These are phyloP conservation scores for Drepana falcataria DNA, from an alignment of 2,888 invertebrate genomes.

Conservation along the genomic window DNA sequence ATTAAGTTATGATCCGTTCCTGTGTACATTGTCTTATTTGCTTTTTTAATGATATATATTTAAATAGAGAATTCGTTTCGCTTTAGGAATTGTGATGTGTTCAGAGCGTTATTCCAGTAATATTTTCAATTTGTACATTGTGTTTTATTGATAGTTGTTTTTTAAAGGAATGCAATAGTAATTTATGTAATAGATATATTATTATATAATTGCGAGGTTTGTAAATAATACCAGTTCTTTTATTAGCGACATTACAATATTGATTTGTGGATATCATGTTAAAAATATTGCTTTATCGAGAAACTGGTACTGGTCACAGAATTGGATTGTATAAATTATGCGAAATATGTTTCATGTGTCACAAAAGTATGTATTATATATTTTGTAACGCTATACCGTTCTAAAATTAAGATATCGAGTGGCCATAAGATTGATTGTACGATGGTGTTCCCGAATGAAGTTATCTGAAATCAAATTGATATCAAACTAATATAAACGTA, in stretches of 20 bases:
- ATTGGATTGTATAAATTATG: slow-evolving; percentile 38
- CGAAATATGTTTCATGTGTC: slow-evolving; percentile 28
- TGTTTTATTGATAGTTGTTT: slow-evolving; percentile 65
- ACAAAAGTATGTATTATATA: slow-evolving; percentile 39
- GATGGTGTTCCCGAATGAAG: slow-evolving; percentile 42
- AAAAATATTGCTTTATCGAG: slow-evolving; percentile 8
- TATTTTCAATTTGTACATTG: slow-evolving; percentile 59
- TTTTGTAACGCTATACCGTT: slow-evolving; percentile 58
- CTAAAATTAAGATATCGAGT: slow-evolving; percentile 71
- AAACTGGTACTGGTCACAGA: slow-evolving; percentile 41
- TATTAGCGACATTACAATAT: slow-evolving; percentile 37
- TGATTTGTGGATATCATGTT: slow-evolving; percentile 40
- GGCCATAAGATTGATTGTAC: slow-evolving; percentile 61
- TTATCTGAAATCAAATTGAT: slow-evolving; percentile 5
- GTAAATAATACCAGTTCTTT: slow-evolving; percentile 66
- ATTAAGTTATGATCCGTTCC: slow-evolving; percentile 71
- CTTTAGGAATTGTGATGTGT: slow-evolving; percentile 74
- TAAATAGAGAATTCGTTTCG: slow-evolving; percentile 29
- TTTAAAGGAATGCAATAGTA: slow-evolving; percentile 76
- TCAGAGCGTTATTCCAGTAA: slow-evolving; percentile 54
- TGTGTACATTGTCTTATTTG: slow-evolving; percentile 59
- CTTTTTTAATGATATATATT: slow-evolving; percentile 26
- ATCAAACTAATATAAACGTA: no score
- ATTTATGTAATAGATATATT: slow-evolving; percentile 71
- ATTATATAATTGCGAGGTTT: slow-evolving; percentile 44